Evolutionary conservation across 64 coral and sea anemone species (phyloP), one percentile per base, ranked within the genome.

Genomic region (Actinia tenebrosa): DNA sequence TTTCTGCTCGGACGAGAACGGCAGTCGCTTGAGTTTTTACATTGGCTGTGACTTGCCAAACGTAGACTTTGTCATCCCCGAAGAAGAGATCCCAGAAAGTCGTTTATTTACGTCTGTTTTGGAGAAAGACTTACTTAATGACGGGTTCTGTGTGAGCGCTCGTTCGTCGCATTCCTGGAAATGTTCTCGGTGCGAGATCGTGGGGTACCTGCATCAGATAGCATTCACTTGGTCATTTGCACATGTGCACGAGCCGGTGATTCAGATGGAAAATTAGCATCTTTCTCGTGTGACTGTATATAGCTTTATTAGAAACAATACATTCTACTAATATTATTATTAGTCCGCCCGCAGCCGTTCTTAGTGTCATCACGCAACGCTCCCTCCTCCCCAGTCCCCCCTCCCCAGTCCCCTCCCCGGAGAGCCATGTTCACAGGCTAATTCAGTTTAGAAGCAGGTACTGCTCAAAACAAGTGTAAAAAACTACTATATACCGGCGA

Each of bases 131-230:
- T 86, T 95, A 66, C 89, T 87, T 16, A 81, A 86, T 42, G 90
- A 95, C 69, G 93, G 93, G 17, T 95, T 95, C 78, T 95, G 90
- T 95, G 93, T 89, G 59, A 95, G 93, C 68, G 93, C 90, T 47
- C 87, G 93, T 47, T 92, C 91, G 4, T 92, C 93, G 22, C 91
- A 95, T 66, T 63, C 90, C 8, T 95, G 93, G 93, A 95, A 88
- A 54, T 95, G 93, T 14, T 89, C 84, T 19, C 71, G 81, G 15
- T 95, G 93, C 86, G 84, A 92, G 45, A 79, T 86, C 27, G 86
- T 88, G 84, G 93, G 93, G 1, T 89, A 85, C 64, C 87, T 95
- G 2, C 90, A 92, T 71, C 93, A 95, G 16, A 71, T 95, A 22
- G 90, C 93, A 50, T 92, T 95, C 45, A 89, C 50, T 8, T 92